Percentiles rank a stretch among this genome's conserved stretches.
These are phyloP conservation scores for Rhyacophila evoluta DNA, from an alignment of 2,888 invertebrate species.

Conservation along the genomic window DNA sequence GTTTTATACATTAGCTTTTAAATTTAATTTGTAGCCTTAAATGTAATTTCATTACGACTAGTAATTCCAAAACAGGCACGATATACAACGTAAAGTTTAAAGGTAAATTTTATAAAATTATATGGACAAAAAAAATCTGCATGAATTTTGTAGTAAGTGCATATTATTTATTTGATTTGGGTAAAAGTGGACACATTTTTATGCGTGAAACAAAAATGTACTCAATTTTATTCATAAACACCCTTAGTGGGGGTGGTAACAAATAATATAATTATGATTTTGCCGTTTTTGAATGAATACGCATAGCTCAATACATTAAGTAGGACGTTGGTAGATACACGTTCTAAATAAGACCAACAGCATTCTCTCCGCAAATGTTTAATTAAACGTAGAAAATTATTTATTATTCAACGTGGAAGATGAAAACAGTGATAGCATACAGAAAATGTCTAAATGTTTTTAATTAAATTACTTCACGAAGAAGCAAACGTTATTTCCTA, in stretches of 20 bases:
- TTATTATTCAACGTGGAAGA: constrained; percentile 19
- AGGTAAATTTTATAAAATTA: too few species aligned
- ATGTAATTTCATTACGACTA: too few species aligned
- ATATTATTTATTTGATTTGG: too few species aligned
- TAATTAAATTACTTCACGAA: constrained; percentile 22
- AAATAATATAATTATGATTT: background rate
- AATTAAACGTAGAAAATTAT: constrained; percentile 24
- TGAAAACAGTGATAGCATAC: constrained; percentile 24
- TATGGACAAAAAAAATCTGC: too few species aligned
- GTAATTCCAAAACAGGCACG: too few species aligned
- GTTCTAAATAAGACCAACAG: background rate
- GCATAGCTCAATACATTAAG: background rate
- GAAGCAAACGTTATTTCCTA: constrained; percentile 24
- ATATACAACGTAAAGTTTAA: too few species aligned
- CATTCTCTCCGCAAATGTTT: constrained; percentile 7
- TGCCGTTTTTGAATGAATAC: background rate
- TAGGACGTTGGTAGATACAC: background rate
- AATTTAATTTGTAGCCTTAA: too few species aligned
- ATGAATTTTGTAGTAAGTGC: too few species aligned
- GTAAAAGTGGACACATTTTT: too few species aligned
- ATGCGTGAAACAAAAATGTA: too few species aligned
- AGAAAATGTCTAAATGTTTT: constrained; percentile 22
- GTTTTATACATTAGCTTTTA: too few species aligned
- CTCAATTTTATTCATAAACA: too few species aligned
- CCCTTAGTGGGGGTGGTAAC: background rate